Percentiles rank a stretch among this genome's conserved stretches.
phyloP scores from a whole-genome alignment of 2,888 invertebrate species.

The Subacronicta megacephala region DNA sequence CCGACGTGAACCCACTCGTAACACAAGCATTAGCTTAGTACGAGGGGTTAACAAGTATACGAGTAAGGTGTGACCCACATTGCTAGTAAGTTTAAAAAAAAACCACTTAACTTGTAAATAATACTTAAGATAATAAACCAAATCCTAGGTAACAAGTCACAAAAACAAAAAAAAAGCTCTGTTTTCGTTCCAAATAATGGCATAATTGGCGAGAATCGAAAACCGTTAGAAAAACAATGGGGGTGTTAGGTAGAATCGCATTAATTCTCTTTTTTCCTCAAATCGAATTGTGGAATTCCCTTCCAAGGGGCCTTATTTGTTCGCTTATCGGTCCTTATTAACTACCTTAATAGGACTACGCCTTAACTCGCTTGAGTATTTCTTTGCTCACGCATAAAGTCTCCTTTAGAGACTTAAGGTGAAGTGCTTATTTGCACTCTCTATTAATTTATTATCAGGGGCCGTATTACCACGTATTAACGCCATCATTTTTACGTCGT shows the following conservation, averaged over 20 bases:
- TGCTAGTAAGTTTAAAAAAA: too few species aligned
- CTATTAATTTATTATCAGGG: too few species aligned
- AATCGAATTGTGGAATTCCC: conserved; percentile 55
- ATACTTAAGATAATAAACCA: background rate
- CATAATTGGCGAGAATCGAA: conserved; percentile 47
- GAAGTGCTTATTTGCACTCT: conserved; percentile 31
- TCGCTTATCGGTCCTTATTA: conserved; percentile 70
- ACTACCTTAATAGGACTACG: conserved; percentile 65
- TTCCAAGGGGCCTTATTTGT: conserved; percentile 57
- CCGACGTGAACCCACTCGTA: too few species aligned
- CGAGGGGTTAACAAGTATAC: too few species aligned
- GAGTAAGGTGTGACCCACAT: too few species aligned
- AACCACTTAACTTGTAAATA: background rate
- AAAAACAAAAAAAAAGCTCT: conserved; percentile 39
- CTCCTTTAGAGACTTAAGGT: conserved; percentile 41
- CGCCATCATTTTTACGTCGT: too few species aligned
- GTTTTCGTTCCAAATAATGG: conserved; percentile 41
- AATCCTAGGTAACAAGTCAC: conserved; percentile 13
- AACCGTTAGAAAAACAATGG: conserved; percentile 56
- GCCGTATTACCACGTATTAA: too few species aligned
- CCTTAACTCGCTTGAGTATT: conserved; percentile 58
- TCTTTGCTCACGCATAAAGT: conserved; percentile 46
- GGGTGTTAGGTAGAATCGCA: conserved; percentile 39
- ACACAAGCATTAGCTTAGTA: too few species aligned
- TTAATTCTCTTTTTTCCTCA: conserved; percentile 58